Base-by-base conservation (phyloP, 1,140 invertebrate genomes). In the Drosophila setifemur region DNA sequence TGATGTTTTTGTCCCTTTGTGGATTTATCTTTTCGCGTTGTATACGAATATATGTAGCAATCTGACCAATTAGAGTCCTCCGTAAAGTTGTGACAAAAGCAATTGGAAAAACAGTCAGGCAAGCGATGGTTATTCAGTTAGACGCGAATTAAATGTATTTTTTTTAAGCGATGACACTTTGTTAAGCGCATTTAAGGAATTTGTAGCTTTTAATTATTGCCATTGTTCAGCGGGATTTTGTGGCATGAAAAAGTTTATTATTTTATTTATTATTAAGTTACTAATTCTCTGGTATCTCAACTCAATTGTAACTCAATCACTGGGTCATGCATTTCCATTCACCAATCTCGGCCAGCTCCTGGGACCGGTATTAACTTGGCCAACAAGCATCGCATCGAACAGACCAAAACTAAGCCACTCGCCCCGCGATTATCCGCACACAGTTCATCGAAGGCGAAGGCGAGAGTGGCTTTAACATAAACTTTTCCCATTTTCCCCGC, bases 401-500 rank as follows among this genome's bases (percentile, higher is more conserved):
- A 21, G 31, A 26, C 54, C 26, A 0, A n/a, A 6, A 3, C 55
- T 86, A 86, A 85, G 79, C 81, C 66, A 71, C 33, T 61, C 42
- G 58, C 64, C 67, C 16, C 37, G 49, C 73, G 78, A 79, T 85
- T 85, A 85, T 85, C 66, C 79, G 40, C 37, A 28, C 25, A 31
- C 78, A 74, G 79, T 83, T 83, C 73, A 82, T 78, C 63, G 58
- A 48, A 3, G 21, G 33, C 40, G 44, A 40, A 47, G 54, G 55
- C 25, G 39, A 53, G 50, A 73, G 60, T 81, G 64, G 47, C 77
- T 76, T 76, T 58, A 58, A 57, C 76, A 69, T 57, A 75, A 85
- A 85, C 74, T 85, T 85, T 83, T 83, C 74, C 76, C 77, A 81
- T 81, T 81, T 76, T 40, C 39, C 50, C 33, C 16, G 37, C 16